Percentiles rank a stretch among this genome's conserved stretches.
Conservation (phyloP, 2,113 vertebrate species). For the Chinchilla lanigera region DNA sequence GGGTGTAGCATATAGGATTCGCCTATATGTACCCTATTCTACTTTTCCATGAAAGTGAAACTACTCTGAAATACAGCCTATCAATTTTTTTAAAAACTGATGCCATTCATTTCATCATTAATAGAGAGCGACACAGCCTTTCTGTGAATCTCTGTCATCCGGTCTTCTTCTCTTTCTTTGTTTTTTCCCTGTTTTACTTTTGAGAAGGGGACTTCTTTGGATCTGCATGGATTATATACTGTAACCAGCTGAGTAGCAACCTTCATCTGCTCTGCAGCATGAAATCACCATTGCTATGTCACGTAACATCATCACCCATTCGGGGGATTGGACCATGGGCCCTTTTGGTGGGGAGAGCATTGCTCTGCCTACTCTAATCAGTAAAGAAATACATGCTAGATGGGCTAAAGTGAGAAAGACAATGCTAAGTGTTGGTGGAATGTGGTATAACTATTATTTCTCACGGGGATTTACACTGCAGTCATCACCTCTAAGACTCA, state of each 20-base stretch:
- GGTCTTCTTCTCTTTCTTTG: not conserved
- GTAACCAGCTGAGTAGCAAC: no score
- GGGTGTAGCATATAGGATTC: no score
- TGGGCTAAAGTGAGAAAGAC: not conserved
- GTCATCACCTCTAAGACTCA: not conserved
- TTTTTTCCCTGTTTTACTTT: no score
- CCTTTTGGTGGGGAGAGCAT: not conserved
- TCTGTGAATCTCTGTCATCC: not conserved
- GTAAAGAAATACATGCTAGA: no score
- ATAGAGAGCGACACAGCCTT: not conserved
- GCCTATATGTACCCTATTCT: not conserved
- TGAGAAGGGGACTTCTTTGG: not conserved
- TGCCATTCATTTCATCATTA: not conserved
- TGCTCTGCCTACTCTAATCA: not conserved
- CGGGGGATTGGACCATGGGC: not conserved
- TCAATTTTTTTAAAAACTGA: not conserved
- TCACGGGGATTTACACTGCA: not conserved
- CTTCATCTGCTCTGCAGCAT: no score
- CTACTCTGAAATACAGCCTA: not conserved
- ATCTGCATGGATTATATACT: rapidly evolving
- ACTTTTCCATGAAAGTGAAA: not conserved
- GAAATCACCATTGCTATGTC: not conserved
- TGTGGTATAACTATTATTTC: not conserved
- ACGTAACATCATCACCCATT: no score
- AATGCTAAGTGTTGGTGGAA: not conserved